Evolutionary conservation across 2,113 vertebrate species (phyloP).

Genomic region (Pithys albifrons): DNA sequence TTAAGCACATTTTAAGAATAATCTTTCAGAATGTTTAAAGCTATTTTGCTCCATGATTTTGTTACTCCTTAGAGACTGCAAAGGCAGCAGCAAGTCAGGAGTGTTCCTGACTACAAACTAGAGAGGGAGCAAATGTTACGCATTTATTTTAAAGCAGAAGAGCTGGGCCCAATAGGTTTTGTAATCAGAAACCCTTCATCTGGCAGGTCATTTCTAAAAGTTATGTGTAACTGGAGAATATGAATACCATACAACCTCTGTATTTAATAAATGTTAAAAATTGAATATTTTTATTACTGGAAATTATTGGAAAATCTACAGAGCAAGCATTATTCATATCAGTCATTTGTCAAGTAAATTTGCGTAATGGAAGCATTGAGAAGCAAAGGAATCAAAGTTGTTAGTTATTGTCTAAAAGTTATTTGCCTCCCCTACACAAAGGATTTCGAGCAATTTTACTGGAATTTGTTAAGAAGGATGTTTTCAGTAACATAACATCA

Average conservation of each 20-base stretch:
- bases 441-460: neutral
- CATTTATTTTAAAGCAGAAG: constrained; percentile 7
- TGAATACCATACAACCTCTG: neutral
- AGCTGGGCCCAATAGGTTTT: neutral
- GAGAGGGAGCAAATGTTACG: constrained; percentile 45
- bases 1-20: neutral
- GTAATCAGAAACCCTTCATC: constrained; percentile 7
- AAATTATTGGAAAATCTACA: constrained; percentile 20
- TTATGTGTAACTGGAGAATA: neutral
- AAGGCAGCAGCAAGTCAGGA: neutral
- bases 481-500: neutral
- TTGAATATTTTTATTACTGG: constrained; percentile 22
- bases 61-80: neutral
- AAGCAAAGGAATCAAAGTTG: neutral
- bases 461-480: neutral
- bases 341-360: constrained; percentile 39
- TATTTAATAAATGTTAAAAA: constrained; percentile 15
- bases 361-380: neutral
- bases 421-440: neutral
- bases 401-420: neutral
- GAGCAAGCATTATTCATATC: neutral
- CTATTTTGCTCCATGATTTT: neutral
- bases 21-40: neutral
- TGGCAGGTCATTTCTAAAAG: neutral
- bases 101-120: neutral